Evolutionary conservation across 1,140 invertebrate species (phyloP).

Genomic region (Dendroctonus valens): DNA sequence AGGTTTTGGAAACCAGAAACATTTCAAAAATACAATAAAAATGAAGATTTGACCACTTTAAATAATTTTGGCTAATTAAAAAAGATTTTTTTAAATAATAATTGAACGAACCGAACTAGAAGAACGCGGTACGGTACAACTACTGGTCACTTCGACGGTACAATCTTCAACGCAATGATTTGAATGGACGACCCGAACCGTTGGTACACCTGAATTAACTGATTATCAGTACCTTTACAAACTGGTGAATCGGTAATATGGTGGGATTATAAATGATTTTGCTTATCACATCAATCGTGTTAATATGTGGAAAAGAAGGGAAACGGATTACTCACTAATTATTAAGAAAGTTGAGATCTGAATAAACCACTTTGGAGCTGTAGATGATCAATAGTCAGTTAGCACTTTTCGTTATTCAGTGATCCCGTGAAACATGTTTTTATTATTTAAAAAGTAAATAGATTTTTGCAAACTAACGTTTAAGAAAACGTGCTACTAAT

Average conservation of each 20-base stretch:
- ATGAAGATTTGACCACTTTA: too few species aligned
- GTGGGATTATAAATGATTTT: conserved; percentile 19
- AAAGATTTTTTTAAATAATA: neutral
- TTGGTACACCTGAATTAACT: conserved; percentile 33
- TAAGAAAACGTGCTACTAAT: too few species aligned
- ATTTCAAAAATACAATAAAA: too few species aligned
- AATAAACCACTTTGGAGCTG: too few species aligned
- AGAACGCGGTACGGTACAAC: conserved; percentile 4
- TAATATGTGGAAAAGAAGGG: neutral
- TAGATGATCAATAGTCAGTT: too few species aligned
- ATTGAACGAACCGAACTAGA: conserved; percentile 1
- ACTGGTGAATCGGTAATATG: conserved; percentile 6
- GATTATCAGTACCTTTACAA: conserved; percentile 20
- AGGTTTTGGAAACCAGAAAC: too few species aligned
- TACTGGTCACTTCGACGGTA: conserved; percentile 3
- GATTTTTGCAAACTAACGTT: too few species aligned
- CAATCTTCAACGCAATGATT: conserved; percentile 7
- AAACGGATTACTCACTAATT: neutral
- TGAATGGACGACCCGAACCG: conserved; percentile 1
- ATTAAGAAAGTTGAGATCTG: too few species aligned
- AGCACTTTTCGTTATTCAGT: too few species aligned
- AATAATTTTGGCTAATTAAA: neutral
- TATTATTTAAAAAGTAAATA: too few species aligned
- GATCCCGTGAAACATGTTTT: too few species aligned
- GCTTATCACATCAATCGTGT: conserved; percentile 9